Evolutionary conservation across 2,797 vertebrate species (phyloP), one percentile per base, ranked within the genome.

Genomic region (Rhadinocentrus ornatus): DNA sequence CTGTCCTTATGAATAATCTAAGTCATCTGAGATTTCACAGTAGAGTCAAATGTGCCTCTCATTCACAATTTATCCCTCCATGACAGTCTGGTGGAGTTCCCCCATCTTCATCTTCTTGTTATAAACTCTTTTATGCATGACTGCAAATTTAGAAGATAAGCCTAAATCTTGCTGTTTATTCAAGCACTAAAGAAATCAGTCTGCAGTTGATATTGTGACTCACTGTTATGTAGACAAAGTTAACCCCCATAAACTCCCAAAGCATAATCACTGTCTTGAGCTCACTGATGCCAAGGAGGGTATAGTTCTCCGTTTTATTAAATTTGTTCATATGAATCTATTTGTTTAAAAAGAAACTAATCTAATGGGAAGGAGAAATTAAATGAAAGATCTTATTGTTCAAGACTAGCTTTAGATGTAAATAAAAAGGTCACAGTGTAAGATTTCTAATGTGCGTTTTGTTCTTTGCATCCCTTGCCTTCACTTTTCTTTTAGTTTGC

Each of bases 1-100:
- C 20, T 54, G 0, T 53, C 37, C 39, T 50, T 29, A 57, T 44
- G 66, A 57, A 71, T n/a, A 26, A 67, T 69, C 56, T 37, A 62
- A 81, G 44, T 67, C 8, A 69, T 73, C 57, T 16, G 69, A 72
- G 16, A 68, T 80, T 76, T 70, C 62, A 55, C 62, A 64, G 61
- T 70, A 59, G 31, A 77, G 73, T 73, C 52, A 73, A 44, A 64
- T 65, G 67, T 69, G 62, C 50, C 31, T 60, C 46, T 76, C 48
- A 63, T 75, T 79, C 46, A 3, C 35, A 48, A 52, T 69, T 56
- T 27, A 53, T 83, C 66, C 56, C 32, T 62, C 70, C 15, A 22
- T 69, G 73, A 71, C 81, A 20, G 39, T 44, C 60, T 24, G 0
- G 44, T 24, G 32, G 22, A 54, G 34, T 31, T 27, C 59, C 10